Base-by-base conservation (phyloP, 2,797 vertebrate genomes). In the Paratrypauchen microcephalus region DNA sequence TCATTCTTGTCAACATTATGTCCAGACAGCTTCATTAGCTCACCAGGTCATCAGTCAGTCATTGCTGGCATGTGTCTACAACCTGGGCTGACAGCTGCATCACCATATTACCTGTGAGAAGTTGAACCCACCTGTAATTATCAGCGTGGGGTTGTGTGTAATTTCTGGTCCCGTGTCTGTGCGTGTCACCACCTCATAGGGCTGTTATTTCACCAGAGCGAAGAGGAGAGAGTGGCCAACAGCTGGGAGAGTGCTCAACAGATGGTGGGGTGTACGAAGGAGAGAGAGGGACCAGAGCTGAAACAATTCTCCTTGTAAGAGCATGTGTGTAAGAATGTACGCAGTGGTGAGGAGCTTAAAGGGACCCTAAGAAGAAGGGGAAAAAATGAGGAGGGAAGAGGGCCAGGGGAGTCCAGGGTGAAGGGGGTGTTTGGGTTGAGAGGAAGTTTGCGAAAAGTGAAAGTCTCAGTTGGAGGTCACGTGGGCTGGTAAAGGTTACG, bases 181-280 rank as follows among this genome's bases (percentile, higher is more conserved):
- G 86, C 76, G 75, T 89, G 86, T 86, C 83, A 78, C 76, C 61
- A 7, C 26, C 82, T 74, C 23, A 48, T 55, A 86, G 74, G 76
- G 68, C 86, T 86, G 87, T 85, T 87, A 86, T 90, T 89, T 86
- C 59, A 84, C 82, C 2, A 66, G 26, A 86, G 83, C 1, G 4
- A 32, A 68, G 83, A 87, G 81, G 84, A 88, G 82, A 90, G 87
- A 83, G 88, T 87, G 88, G 83, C 86, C 82, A 91, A 89, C 88
- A 89, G 90, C 90, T 91, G 90, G 86, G 84, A 72, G 89, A 90
- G 79, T 86, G 89, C 87, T 89, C 41, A 89, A 88, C 87, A 91
- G 85, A 92, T 90, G 88, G 87, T 66, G 82, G 80, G 81, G 41
- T 64, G 65, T 26, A 77, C 73, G 70, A 78, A 79, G 79, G 19